Evolutionary conservation across 92 coral and sea anemone species (phyloP), one percentile per base, ranked within the genome.

Genomic region (Paramuricea clavata): DNA sequence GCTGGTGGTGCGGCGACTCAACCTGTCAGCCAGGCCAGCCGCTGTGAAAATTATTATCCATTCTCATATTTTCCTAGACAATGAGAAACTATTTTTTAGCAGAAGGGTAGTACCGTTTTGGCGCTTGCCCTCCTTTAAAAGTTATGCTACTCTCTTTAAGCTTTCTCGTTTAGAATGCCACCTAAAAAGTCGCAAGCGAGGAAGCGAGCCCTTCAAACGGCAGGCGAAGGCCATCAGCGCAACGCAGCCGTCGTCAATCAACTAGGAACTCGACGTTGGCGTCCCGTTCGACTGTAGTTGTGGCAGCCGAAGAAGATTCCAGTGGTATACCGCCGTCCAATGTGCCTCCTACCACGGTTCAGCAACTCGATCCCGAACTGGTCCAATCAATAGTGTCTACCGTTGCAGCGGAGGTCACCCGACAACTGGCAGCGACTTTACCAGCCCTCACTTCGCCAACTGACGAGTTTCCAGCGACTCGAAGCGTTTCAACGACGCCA

Each of bases 321-420:
- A 72, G 9, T n/a, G 59, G 3, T 50, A 13, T 50, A 3, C 59
- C 17, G 59, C 59, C 59, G 59, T 50, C 59, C 12, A 8, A 12
- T 19, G 21, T 13, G 59, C 59, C 59, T 50, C 19, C 21, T 8
- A 2, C 59, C 21, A 50, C 59, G 78, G 27, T 72, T 35, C 78
- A 72, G 42, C 78, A 72, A 12, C 50, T 72, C 10, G 22, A 27
- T 41, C 74, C 74, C 9, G 78, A 72, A 4, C 21, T 13, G 12
- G 49, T 12, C 6, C 32, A 25, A 72, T 72, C 50, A 6, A 9
- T 72, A 27, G 78, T 72, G 50, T 72, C 50, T 6, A 72, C 78
- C 78, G 78, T 72, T 10, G 78, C 78, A 23, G 50, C 80, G 34
- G 80, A 74, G 56, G 80, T 74, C 56, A 74, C 80, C 31, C 80